phyloP scores from a whole-genome alignment of 1,140 invertebrate genomes.

The Dryas iulia region DNA sequence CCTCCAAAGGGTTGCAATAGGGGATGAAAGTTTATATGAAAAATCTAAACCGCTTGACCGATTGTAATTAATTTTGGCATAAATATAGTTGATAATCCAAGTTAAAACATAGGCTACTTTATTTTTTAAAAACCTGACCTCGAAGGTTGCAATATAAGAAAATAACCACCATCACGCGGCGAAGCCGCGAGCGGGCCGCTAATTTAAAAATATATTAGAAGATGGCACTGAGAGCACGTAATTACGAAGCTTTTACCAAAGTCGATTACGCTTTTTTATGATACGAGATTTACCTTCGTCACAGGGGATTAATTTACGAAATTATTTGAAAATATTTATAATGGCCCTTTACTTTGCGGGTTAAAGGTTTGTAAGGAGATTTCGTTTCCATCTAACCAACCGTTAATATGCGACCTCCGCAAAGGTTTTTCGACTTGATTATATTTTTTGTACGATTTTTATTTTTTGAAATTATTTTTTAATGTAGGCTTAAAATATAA shows the following conservation, averaged over 20 bases:
- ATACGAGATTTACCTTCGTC: constrained; percentile 36
- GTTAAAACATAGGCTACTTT: too few species aligned
- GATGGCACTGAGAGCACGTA: constrained; percentile 4
- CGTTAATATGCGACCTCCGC: constrained; percentile 5
- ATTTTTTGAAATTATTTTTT: too few species aligned
- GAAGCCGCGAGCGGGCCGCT: too few species aligned
- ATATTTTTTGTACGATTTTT: neutral
- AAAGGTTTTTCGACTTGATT: neutral
- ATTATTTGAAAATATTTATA: constrained; percentile 35
- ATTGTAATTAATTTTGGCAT: too few species aligned
- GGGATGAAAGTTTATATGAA: too few species aligned
- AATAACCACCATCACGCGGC: too few species aligned
- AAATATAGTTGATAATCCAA: too few species aligned
- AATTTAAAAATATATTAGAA: constrained; percentile 29
- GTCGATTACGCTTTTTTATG: constrained; percentile 31
- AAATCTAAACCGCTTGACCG: too few species aligned
- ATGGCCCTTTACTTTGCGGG: constrained; percentile 17
- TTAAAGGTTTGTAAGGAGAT: constrained; percentile 21
- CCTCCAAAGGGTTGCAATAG: too few species aligned
- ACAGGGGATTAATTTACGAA: constrained; percentile 33
- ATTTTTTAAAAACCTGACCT: too few species aligned
- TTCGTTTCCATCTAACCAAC: constrained; percentile 9
- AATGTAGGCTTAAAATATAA: too few species aligned
- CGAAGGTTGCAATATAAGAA: too few species aligned
- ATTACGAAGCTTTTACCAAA: constrained; percentile 22